Conservation (phyloP, 2,888 invertebrate genomes). For the Hypomecis punctinalis region DNA sequence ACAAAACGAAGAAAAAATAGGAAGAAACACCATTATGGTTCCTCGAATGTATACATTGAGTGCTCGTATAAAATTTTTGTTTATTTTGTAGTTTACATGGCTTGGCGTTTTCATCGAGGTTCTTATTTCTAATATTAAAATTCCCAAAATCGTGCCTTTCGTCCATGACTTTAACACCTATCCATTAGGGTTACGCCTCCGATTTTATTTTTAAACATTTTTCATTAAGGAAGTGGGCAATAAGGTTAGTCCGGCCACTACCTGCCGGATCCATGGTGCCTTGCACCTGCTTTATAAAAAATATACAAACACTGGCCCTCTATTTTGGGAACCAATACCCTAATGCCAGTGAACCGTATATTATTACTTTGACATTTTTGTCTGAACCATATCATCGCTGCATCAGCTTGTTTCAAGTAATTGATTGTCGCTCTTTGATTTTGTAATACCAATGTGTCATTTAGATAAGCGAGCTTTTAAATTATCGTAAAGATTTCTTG, state of each 20-base stretch:
- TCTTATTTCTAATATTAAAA: conserved; percentile 50
- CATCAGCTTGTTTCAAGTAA: conserved; percentile 42
- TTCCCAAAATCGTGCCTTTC: conserved; percentile 47
- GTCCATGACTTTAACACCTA: conserved; percentile 64
- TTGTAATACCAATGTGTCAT: neutral
- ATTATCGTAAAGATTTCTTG: conserved; percentile 38
- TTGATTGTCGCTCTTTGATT: neutral
- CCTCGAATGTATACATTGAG: conserved; percentile 38
- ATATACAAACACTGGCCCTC: conserved; percentile 67
- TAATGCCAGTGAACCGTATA: conserved; percentile 62
- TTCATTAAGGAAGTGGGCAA: conserved; percentile 75
- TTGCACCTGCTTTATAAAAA: conserved; percentile 78
- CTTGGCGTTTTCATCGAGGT: conserved; percentile 38
- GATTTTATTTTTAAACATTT: conserved; percentile 60
- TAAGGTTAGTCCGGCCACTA: conserved; percentile 66
- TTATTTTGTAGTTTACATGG: conserved; percentile 38
- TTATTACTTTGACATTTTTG: conserved; percentile 47
- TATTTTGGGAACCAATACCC: conserved; percentile 67
- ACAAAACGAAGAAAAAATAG: conserved; percentile 54
- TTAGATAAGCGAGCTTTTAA: conserved; percentile 21
- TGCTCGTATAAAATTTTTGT: conserved; percentile 19
- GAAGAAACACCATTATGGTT: conserved; percentile 28
- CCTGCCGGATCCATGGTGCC: conserved; percentile 59
- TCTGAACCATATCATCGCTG: conserved; percentile 12
- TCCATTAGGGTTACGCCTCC: conserved; percentile 60